A percentile compares a stretch with the other conserved stretches of the same genome.
Evolutionary conservation across 1,140 invertebrate species (phyloP).

Genomic region (Aphelinus atriplicis): DNA sequence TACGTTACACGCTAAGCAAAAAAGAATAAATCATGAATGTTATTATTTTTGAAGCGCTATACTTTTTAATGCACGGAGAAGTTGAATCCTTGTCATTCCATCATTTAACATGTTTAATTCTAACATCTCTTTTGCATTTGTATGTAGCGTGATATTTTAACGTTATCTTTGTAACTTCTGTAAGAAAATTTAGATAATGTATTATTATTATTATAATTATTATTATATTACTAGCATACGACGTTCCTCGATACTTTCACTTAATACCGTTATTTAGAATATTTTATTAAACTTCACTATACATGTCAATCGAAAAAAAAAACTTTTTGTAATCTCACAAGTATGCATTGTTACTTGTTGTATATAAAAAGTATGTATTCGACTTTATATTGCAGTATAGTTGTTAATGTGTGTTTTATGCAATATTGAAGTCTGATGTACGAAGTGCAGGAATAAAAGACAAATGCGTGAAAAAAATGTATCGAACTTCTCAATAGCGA

Average conservation of each 20-base stretch:
- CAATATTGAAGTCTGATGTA: conserved; percentile 30
- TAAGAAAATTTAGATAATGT: conserved; percentile 12
- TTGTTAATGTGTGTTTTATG: conserved; percentile 28
- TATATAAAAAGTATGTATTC: conserved; percentile 36
- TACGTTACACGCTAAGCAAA: conserved; percentile 28
- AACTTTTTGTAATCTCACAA: conserved; percentile 16
- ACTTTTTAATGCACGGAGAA: conserved; percentile 35
- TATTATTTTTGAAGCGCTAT: conserved; percentile 42
- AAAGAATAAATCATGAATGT: conserved; percentile 37
- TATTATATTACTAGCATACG: conserved; percentile 17
- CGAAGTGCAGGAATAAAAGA: conserved; percentile 24
- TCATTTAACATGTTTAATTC: conserved; percentile 34
- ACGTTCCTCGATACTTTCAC: conserved; percentile 28
- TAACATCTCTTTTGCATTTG: conserved; percentile 38
- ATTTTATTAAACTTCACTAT: conserved; percentile 25
- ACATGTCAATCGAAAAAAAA: not conserved
- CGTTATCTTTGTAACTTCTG: not conserved
- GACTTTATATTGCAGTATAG: conserved; percentile 35
- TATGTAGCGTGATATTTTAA: conserved; percentile 27
- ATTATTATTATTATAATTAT: conserved; percentile 4
- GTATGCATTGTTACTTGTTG: conserved; percentile 27
- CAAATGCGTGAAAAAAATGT: conserved; percentile 9
- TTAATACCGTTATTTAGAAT: conserved; percentile 40
- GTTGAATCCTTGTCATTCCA: conserved; percentile 34
- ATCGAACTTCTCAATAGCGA: conserved; percentile 9